phyloP scores from a whole-genome alignment of 2,113 vertebrate species.

The Cryptomyrus ogoouensis region DNA sequence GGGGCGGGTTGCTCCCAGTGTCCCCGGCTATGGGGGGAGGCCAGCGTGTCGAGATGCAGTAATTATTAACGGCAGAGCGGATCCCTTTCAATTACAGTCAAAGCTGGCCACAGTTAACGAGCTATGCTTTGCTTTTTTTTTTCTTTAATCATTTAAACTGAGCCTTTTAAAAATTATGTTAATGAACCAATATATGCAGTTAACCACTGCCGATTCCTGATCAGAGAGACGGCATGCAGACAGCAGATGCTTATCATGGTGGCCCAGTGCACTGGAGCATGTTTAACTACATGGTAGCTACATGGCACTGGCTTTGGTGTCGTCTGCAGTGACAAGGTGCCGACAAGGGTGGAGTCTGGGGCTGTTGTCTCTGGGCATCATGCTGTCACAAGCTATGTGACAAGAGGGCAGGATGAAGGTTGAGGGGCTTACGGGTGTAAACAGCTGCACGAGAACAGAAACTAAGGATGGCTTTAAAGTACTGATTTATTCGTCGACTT shows the following conservation, averaged over 20 bases:
- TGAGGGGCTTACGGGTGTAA: neutral
- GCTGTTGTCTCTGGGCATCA: neutral
- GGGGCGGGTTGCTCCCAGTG: neutral
- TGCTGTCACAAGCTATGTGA: neutral
- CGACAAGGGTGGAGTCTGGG: neutral
- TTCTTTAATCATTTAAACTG: neutral
- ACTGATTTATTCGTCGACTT: neutral
- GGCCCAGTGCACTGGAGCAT: neutral
- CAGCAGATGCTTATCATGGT: neutral
- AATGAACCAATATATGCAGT: neutral
- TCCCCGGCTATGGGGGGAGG: neutral
- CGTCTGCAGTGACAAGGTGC: neutral
- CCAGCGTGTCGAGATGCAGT: neutral
- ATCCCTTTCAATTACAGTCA: constrained; percentile 22
- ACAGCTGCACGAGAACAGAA: neutral
- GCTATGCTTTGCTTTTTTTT: neutral
- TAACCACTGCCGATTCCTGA: neutral
- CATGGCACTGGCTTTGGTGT: neutral
- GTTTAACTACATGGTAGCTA: neutral
- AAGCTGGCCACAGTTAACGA: constrained; percentile 7
- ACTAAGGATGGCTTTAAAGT: neutral
- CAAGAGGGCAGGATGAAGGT: neutral
- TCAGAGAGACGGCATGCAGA: neutral
- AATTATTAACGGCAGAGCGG: constrained; percentile 1
- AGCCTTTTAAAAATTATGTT: neutral